A percentile compares a stretch with the other conserved stretches of the same genome.
Conservation (phyloP, 1,140 invertebrate species). For the Harpegnathos saltator region DNA sequence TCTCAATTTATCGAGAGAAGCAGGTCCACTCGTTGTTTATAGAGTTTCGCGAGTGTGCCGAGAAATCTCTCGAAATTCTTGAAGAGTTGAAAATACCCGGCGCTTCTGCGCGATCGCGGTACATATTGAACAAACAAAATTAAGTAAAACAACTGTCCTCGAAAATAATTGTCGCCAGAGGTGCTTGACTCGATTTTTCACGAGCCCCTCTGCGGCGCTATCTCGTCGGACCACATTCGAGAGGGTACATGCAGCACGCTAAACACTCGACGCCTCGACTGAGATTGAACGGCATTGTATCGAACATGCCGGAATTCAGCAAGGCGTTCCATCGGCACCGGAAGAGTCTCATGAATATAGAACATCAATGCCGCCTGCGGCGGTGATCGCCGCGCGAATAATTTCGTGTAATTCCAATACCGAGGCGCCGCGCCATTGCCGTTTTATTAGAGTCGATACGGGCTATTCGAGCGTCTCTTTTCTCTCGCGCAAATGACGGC, state of each 20-base stretch:
- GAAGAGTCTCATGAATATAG: constrained; percentile 38
- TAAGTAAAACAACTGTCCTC: no score
- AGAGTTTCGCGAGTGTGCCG: no score
- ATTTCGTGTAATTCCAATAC: constrained; percentile 29
- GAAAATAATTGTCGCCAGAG: not conserved
- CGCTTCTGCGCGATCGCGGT: no score
- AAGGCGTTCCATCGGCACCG: constrained; percentile 9
- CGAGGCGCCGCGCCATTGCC: not conserved
- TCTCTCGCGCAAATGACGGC: not conserved
- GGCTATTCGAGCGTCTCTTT: not conserved
- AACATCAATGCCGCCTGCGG: constrained; percentile 15
- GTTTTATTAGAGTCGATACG: constrained; percentile 16
- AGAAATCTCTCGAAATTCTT: no score
- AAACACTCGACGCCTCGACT: constrained; percentile 40
- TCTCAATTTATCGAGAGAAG: no score
- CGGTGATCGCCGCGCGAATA: constrained; percentile 24
- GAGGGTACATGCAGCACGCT: constrained; percentile 10
- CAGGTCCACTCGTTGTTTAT: no score
- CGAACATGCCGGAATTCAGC: constrained; percentile 51
- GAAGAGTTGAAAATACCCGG: no score
- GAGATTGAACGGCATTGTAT: constrained; percentile 50
- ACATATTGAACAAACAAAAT: no score
- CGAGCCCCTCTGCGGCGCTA: not conserved
- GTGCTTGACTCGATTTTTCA: not conserved
- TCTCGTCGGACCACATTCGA: not conserved